Evolutionary conservation across 2,888 invertebrate genomes (phyloP).

Genomic region (Lycophotia porphyrea): DNA sequence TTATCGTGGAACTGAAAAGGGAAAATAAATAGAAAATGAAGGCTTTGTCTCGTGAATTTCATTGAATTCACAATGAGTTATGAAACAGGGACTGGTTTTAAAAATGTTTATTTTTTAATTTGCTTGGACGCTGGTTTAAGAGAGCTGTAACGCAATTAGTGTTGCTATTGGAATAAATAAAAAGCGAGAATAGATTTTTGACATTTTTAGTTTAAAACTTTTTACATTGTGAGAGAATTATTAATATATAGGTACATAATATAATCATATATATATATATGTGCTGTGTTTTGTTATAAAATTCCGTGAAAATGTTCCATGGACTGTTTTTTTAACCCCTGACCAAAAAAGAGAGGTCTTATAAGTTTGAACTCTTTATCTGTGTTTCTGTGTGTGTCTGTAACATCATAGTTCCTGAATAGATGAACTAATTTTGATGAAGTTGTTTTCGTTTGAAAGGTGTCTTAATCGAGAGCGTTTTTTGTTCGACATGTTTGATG

Average conservation of each 20-base stretch:
- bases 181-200: background rate
- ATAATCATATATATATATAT: no score
- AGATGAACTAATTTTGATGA: background rate
- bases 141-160: constrained; percentile 33
- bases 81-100: constrained; percentile 26
- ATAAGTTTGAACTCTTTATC: background rate
- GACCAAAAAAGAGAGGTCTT: background rate
- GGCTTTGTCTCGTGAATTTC: constrained; percentile 31
- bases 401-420: background rate
- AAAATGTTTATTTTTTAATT: constrained; percentile 36
- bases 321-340: background rate
- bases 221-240: background rate
- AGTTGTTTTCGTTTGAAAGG: background rate
- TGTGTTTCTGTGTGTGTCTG: background rate
- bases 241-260: background rate
- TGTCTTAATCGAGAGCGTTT: background rate
- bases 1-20: constrained; percentile 28
- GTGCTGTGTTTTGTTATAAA: background rate
- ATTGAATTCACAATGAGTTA: constrained; percentile 55
- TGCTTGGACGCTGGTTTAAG: constrained; percentile 9
- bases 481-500: background rate
- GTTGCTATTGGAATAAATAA: background rate
- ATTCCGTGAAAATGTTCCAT: background rate
- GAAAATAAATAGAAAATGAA: constrained; percentile 37
- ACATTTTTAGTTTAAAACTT: background rate